Percentiles rank a stretch among this genome's conserved stretches.
Evolutionary conservation across 2,888 invertebrate genomes (phyloP).

Genomic region (Himalopsyche tibetana): DNA sequence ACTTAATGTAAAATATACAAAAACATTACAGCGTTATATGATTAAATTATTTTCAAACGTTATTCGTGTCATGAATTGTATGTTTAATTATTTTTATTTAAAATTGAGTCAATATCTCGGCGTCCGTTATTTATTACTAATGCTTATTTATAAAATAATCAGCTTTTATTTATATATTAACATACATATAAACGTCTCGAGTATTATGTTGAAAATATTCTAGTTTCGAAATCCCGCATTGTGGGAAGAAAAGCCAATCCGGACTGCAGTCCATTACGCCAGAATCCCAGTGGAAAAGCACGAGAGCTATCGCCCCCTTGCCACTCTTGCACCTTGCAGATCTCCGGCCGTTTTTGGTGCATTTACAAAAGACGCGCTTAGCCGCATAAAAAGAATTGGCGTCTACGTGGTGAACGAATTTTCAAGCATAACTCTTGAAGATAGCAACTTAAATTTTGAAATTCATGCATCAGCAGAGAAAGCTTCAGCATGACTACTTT

Average conservation of each 20-base stretch:
- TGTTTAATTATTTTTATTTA: neutral
- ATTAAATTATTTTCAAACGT: neutral
- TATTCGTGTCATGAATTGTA: neutral
- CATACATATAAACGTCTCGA: too few species aligned
- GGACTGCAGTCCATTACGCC: slow-evolving; percentile 24
- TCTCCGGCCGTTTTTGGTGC: slow-evolving; percentile 40
- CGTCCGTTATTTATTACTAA: too few species aligned
- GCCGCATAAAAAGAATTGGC: slow-evolving; percentile 27
- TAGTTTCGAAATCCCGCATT: neutral
- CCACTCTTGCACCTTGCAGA: slow-evolving; percentile 32
- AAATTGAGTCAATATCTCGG: too few species aligned
- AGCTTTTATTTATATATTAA: too few species aligned
- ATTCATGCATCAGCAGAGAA: neutral
- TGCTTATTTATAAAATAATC: too few species aligned
- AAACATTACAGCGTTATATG: neutral
- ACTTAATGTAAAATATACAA: neutral
- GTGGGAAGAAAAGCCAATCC: neutral
- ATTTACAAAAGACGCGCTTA: slow-evolving; percentile 40
- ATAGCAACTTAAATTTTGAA: neutral
- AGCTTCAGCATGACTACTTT: too few species aligned
- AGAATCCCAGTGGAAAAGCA: slow-evolving; percentile 24
- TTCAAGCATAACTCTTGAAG: neutral
- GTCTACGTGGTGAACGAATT: slow-evolving; percentile 1
- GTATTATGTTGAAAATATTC: neutral
- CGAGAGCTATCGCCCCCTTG: neutral